Base-by-base conservation (phyloP, 2,888 invertebrate genomes). In the Cantharis flavilabris region DNA sequence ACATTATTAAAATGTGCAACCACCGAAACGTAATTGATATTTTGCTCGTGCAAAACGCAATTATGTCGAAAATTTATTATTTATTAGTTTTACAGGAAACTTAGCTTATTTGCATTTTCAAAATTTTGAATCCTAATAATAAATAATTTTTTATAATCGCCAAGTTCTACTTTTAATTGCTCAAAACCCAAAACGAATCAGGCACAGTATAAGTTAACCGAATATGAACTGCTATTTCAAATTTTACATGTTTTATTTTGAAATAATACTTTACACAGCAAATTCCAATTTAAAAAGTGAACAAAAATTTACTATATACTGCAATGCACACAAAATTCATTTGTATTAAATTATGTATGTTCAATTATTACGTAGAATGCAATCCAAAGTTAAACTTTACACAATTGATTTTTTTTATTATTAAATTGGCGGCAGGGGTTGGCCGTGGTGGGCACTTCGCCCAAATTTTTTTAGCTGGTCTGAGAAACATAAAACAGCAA, bases 121-220 rank as follows among this genome's bases (percentile, higher is more conserved):
- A 49, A 49, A 2, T 49, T 49, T 49, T n/a, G 4, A 49, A n/a
- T n/a, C 49, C n/a, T 49, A 49, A n/a, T 49, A 49, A 49, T 49
- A 49, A 26, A 33, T 49, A 49, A 65, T 65, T 16, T 65, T 65
- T 65, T 65, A 20, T 23, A 65, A 65, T 65, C 65, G 23, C 9
- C 49, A 49, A 65, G 20, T 18, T 23, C 18, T 23, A 18, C 65
- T 20, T 20, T 23, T 65, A 16, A 65, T 23, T 23, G 20, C 23
- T 65, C 3, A 23, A 23, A 65, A 13, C 23, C 23, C 65, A 65
- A 65, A 23, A 23, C 65, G 65, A 65, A 79, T 76, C 77, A 76
- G 79, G 79, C 79, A 80, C 77, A 73, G 74, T 26, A 26, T 26
- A 26, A 26, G 5, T 72, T 75, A 73, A 77, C 76, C 76, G 76